A percentile compares a stretch with the other conserved stretches of the same genome.
These are phyloP conservation scores for Salarias fasciatus DNA, from an alignment of 2,797 vertebrate genomes.

Conservation along the genomic window DNA sequence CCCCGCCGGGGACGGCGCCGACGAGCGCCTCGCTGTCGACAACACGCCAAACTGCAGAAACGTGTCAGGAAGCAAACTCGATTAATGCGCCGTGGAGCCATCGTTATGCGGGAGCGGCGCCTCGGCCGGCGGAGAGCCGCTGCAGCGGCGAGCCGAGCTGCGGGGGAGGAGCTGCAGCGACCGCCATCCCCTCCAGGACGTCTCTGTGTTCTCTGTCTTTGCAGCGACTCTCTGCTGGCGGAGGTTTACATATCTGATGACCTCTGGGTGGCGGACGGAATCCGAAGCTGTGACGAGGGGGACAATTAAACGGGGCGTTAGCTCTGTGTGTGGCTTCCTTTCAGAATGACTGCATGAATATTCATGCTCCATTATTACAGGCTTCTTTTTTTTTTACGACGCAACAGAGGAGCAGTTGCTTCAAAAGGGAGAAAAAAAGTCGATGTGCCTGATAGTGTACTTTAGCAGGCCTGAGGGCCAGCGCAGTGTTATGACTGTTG, in stretches of 20 bases:
- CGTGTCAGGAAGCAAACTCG: slow-evolving; percentile 64
- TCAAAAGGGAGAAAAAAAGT: slow-evolving; percentile 4
- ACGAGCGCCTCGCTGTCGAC: slow-evolving; percentile 51
- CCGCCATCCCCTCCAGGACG: slow-evolving; percentile 46
- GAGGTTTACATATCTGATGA: slow-evolving; percentile 47
- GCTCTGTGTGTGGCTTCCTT: slow-evolving; percentile 15
- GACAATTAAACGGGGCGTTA: slow-evolving; percentile 32
- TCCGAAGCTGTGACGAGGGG: slow-evolving; percentile 20
- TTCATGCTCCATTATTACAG: slow-evolving; percentile 4
- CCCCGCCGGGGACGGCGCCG: slow-evolving; percentile 48
- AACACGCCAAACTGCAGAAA: slow-evolving; percentile 49
- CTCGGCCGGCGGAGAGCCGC: slow-evolving; percentile 50
- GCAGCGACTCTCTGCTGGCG: too few relatives aligned
- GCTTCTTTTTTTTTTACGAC: too few relatives aligned
- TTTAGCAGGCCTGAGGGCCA: slow-evolving; percentile 41
- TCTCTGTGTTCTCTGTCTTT: slow-evolving; percentile 51
- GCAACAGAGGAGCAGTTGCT: slow-evolving; percentile 11
- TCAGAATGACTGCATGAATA: slow-evolving; percentile 15
- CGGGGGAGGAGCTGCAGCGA: slow-evolving; percentile 17
- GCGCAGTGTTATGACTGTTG: slow-evolving; percentile 63
- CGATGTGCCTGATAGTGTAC: slow-evolving; percentile 21
- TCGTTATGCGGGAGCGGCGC: slow-evolving; percentile 66
- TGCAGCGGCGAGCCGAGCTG: slow-evolving; percentile 51
- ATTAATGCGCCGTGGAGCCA: slow-evolving; percentile 59
- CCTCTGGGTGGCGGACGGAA: slow-evolving; percentile 12